Evolutionary conservation across 1,140 invertebrate species (phyloP).

Genomic region (Holcopasites calliopsidis): DNA sequence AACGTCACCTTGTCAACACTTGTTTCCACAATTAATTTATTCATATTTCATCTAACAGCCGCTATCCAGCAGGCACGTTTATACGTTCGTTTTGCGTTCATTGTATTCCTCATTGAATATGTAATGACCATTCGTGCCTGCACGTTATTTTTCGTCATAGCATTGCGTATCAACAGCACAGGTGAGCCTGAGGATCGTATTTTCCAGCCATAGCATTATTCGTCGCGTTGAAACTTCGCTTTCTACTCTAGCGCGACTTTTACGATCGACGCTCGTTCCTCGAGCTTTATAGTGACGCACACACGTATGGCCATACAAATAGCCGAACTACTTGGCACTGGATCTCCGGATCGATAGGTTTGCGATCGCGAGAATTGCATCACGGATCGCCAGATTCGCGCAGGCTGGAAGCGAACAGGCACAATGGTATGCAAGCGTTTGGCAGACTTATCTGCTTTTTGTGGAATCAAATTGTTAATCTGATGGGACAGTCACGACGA

Average conservation of each 20-base stretch:
- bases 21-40: conserved; percentile 25
- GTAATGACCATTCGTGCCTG: conserved; percentile 15
- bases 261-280: background rate
- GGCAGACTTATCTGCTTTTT: conserved; percentile 53
- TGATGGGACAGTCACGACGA: conserved; percentile 52
- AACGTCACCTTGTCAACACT: background rate
- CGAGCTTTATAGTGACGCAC: background rate
- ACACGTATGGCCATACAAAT: background rate
- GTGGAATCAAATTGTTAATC: conserved; percentile 60
- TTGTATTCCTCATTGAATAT: conserved; percentile 33
- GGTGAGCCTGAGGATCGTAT: background rate
- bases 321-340: conserved; percentile 26
- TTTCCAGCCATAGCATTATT: background rate
- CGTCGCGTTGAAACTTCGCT: background rate
- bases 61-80: background rate
- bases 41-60: background rate
- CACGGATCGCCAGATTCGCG: conserved; percentile 14
- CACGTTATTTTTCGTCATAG: conserved; percentile 11
- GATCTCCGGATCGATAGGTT: conserved; percentile 50
- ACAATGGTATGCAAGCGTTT: conserved; percentile 49
- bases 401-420: conserved; percentile 18
- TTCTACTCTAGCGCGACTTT: background rate
- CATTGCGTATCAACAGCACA: conserved; percentile 16
- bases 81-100: conserved; percentile 3
- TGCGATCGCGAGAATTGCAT: conserved; percentile 48